Evolutionary conservation across 2,113 vertebrate species (phyloP), one percentile per base, ranked within the genome.

Genomic region (Limanda limanda): DNA sequence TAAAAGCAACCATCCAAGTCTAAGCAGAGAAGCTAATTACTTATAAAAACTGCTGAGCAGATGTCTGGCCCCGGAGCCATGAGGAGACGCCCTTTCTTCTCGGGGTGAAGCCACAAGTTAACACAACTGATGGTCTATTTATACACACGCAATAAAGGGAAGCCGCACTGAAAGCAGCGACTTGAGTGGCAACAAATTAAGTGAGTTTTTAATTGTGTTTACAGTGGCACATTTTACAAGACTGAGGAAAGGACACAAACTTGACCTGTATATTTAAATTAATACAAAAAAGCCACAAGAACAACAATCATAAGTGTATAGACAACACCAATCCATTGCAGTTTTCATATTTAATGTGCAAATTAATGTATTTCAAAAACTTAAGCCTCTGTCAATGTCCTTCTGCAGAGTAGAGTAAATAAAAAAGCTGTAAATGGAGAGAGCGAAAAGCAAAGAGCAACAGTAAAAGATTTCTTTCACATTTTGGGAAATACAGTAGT

Each of bases 1-100:
- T 91, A 92, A 92, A 91, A 63, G 74, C 85, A 87, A 72, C 80
- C 79, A 82, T 76, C 78, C 87, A 85, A 83, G 83, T 90, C 85
- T 74, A 88, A 88, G 84, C 86, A 77, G 82, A 76, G 71, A 66
- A 81, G 76, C 78, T 90, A 89, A 90, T 92, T 91, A 86, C 81
- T 91, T 88, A 66, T 78, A 84, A 89, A 88, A 89, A 84, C 37
- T 89, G 84, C 87, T 87, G 86, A 90, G 88, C 81, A 82, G 69
- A 84, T 88, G 89, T 88, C 78, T 86, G 84, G 23, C 40, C 31
- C 76, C 62, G 80, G 56, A 71, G 77, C 83, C 81, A 84, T 54
- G n/a, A 76, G 63, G 71, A 76, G 71, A 85, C 52, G 37, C 83
- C 79, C 51, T 71, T 68, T 55, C 62, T 79, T 79, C 64, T 58